Evolutionary conservation across 2,888 invertebrate species (phyloP).

Genomic region (Seira sanloemensis): DNA sequence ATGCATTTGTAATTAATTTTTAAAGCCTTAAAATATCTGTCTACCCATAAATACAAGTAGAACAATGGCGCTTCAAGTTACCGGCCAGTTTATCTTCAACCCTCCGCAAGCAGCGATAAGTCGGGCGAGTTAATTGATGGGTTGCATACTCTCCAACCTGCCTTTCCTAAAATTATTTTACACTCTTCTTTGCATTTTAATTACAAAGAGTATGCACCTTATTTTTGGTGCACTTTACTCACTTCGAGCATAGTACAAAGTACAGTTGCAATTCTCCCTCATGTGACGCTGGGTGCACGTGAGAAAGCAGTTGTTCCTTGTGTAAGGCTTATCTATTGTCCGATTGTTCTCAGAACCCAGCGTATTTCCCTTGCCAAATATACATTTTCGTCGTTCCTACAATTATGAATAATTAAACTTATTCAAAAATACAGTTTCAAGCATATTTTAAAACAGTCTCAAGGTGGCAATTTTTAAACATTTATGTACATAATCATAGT

Average conservation of each 20-base stretch:
- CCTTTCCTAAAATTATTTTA: slow-evolving; percentile 21
- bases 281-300: slow-evolving; percentile 41
- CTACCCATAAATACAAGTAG: neutral
- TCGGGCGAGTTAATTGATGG: slow-evolving; percentile 30
- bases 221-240: neutral
- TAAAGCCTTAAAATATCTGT: too few species aligned
- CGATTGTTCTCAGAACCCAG: neutral
- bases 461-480: neutral
- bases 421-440: neutral
- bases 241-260: slow-evolving; percentile 44
- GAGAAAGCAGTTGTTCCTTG: slow-evolving; percentile 44
- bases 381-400: slow-evolving; percentile 41
- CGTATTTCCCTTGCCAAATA: slow-evolving; percentile 7
- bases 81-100: slow-evolving; percentile 27
- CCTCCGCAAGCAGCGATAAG: slow-evolving; percentile 7
- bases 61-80: neutral
- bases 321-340: slow-evolving; percentile 48
- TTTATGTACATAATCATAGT: slow-evolving; percentile 28
- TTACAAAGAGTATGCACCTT: neutral
- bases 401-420: slow-evolving; percentile 2
- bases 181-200: neutral
- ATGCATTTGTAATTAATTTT: too few species aligned
- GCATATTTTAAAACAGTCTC: neutral
- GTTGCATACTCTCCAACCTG: slow-evolving; percentile 34
- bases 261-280: slow-evolving; percentile 43